A percentile compares a stretch with the other conserved stretches of the same genome.
These are phyloP conservation scores for Euzophera pinguis DNA, from an alignment of 2,888 invertebrate species.

Conservation along the genomic window DNA sequence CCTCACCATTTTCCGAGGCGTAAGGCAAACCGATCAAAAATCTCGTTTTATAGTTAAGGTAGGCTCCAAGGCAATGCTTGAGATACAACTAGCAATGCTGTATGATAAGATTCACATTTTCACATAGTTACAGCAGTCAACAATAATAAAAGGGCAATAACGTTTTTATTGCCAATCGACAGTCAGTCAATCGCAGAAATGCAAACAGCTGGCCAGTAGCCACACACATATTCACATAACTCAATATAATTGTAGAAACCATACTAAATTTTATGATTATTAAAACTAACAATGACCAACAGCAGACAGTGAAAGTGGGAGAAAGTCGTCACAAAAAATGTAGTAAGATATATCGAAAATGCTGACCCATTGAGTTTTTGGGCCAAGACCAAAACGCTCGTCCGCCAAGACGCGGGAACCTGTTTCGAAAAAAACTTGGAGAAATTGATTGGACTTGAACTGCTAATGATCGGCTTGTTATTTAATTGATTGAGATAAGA, in stretches of 20 bases:
- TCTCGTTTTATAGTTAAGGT: no score
- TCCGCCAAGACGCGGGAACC: background rate
- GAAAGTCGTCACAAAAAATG: slow-evolving; percentile 48
- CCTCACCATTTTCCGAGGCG: no score
- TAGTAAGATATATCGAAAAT: slow-evolving; percentile 21
- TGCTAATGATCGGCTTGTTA: no score
- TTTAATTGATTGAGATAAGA: no score
- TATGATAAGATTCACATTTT: background rate
- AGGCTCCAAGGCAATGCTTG: no score
- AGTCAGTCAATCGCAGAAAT: background rate
- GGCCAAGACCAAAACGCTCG: slow-evolving; percentile 6
- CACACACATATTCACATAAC: background rate
- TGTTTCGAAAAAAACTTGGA: background rate
- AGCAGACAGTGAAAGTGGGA: slow-evolving; percentile 46
- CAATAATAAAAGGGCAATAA: background rate
- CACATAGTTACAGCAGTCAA: background rate
- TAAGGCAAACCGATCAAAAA: no score
- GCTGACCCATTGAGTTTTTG: slow-evolving; percentile 30
- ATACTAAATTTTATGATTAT: slow-evolving; percentile 5
- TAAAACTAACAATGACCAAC: slow-evolving; percentile 10
- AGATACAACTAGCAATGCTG: no score
- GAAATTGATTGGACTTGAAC: no score
- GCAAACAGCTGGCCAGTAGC: background rate
- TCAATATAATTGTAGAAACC: slow-evolving; percentile 2
- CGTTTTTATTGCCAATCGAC: background rate